Evolutionary conservation across 2,797 vertebrate genomes (phyloP), one percentile per base, ranked within the genome.

Genomic region (Epinephelus coioides): DNA sequence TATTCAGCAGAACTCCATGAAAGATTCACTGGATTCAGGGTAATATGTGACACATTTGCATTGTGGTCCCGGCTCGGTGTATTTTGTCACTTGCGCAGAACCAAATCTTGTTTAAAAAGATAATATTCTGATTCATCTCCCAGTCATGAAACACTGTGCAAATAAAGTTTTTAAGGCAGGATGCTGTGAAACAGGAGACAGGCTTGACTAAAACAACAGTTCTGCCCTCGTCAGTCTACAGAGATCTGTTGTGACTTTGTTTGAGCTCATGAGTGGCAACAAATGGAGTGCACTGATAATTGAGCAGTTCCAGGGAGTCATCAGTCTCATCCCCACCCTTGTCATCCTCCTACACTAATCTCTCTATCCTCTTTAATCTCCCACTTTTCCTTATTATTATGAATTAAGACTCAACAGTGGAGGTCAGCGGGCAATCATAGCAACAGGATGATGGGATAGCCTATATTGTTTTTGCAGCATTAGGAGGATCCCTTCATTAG

Each of bases 261-360:
- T 62, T 76, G 74, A 71, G 68, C 56, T 68, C 30, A 25, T 4
- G 30, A 65, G 30, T 34, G 17, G 12, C 74, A 74, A 81, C 55
- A 54, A 76, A 82, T 78, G 76, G 75, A 73, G 60, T 17, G 17
- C 23, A 56, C 11, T 81, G 55, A 62, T 81, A 72, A 88, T 73
- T 54, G 46, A 79, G 40, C 57, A 81, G 50, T 85, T 91, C 69
- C 75, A 85, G 61, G 70, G 76, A 86, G 65, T 86, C 81, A 69
- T 76, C 51, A 72, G 70, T 76, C 69, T 86, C 86, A 79, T 91
- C 86, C 75, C 79, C 89, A 85, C 85, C 91, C 88, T 74, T 76
- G 76, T 79, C 27, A 21, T 87, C 81, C 86, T 89, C 89, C 84
- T 40, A 90, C 86, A 75, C 84, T 82, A 72, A 88, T 89, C 70